phyloP scores from a whole-genome alignment of 2,797 vertebrate species.

The Fistularia tabacaria region DNA sequence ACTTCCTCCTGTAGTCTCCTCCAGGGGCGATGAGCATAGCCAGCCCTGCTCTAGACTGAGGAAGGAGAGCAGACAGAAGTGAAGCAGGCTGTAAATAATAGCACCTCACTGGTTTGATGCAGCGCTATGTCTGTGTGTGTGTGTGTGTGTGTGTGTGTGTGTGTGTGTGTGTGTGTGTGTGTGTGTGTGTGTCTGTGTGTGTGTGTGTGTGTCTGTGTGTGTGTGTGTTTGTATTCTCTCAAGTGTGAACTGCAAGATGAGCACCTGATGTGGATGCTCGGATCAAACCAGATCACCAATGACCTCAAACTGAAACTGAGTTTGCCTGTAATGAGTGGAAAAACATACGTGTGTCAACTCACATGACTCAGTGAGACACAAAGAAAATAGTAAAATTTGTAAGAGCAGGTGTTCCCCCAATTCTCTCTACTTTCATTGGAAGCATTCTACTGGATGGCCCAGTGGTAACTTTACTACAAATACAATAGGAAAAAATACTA shows the following conservation, averaged over 20 bases:
- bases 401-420: too few relatives aligned
- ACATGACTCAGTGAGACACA: neutral
- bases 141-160: constrained; percentile 18
- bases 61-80: constrained; percentile 33
- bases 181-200: constrained; percentile 15
- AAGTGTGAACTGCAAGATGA: constrained; percentile 17
- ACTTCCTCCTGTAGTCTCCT: too few relatives aligned
- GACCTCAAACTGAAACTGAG: constrained; percentile 9
- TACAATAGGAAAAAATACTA: too few relatives aligned
- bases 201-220: constrained; percentile 16
- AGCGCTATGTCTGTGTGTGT: constrained; percentile 11
- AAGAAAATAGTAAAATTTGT: too few relatives aligned
- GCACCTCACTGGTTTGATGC: constrained; percentile 33
- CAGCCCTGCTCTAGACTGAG: constrained; percentile 1
- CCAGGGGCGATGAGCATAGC: too few relatives aligned
- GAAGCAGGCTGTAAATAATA: constrained; percentile 51
- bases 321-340: neutral
- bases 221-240: constrained; percentile 17
- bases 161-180: constrained; percentile 16
- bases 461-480: too few relatives aligned
- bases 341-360: constrained; percentile 1
- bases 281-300: constrained; percentile 1
- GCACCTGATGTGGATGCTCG: constrained; percentile 33
- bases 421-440: too few relatives aligned
- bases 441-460: too few relatives aligned